Evolutionary conservation across 2,888 invertebrate genomes (phyloP).

Genomic region (Campoplex capitator): DNA sequence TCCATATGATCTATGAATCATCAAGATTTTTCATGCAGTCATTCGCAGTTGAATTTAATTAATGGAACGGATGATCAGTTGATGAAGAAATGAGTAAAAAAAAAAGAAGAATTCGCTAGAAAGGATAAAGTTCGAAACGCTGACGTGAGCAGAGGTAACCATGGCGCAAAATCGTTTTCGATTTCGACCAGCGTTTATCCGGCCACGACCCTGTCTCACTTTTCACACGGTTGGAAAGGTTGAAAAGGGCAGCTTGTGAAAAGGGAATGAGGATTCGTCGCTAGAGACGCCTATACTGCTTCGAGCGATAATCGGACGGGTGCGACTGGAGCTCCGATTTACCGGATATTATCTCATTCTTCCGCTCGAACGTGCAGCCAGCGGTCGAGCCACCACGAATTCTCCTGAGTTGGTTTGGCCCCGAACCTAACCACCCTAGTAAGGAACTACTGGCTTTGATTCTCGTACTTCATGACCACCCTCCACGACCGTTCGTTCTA

Average conservation of each 20-base stretch:
- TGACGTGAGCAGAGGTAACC: constrained; percentile 50
- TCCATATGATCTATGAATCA: background rate
- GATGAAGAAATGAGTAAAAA: constrained; percentile 12
- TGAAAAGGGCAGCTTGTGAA: background rate
- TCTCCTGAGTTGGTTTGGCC: constrained; percentile 49
- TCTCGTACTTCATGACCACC: constrained; percentile 58
- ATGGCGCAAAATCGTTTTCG: constrained; percentile 69
- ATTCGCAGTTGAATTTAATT: background rate
- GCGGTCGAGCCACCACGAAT: constrained; percentile 58
- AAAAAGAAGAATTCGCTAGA: background rate
- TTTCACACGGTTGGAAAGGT: constrained; percentile 49
- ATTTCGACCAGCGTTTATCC: constrained; percentile 68
- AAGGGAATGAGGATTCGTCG: constrained; percentile 49
- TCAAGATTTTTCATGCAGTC: background rate
- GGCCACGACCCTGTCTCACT: constrained; percentile 56
- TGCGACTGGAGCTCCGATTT: constrained; percentile 76
- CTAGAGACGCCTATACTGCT: constrained; percentile 44
- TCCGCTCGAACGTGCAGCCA: constrained; percentile 75
- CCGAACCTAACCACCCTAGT: background rate
- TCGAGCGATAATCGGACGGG: constrained; percentile 68
- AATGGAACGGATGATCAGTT: background rate
- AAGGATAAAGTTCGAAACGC: constrained; percentile 6
- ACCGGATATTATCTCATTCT: constrained; percentile 78
- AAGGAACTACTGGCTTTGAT: constrained; percentile 44
- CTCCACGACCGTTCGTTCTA: constrained; percentile 26